phyloP scores from a whole-genome alignment of 2,113 vertebrate species.

The Nycticorax nycticorax region DNA sequence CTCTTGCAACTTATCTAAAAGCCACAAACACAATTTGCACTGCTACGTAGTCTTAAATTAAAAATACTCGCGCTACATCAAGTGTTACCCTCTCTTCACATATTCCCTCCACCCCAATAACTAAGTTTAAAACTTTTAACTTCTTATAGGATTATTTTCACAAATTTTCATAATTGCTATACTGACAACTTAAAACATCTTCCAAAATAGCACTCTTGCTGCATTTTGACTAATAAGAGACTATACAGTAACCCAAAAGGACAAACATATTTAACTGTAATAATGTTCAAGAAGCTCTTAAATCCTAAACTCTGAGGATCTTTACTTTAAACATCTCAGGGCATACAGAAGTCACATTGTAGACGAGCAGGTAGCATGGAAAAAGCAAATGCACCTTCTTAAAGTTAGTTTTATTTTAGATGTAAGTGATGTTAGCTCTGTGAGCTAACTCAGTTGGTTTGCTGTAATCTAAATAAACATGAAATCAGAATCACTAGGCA shows the following conservation, averaged over 20 bases:
- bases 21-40: background rate
- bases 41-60: background rate
- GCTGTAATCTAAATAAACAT: background rate
- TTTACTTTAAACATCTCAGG: background rate
- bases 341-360: background rate
- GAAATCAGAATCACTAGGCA: background rate
- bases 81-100: background rate
- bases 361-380: background rate
- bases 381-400: background rate
- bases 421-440: background rate
- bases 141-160: background rate
- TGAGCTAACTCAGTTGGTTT: background rate
- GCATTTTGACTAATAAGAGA: background rate
- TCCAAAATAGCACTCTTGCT: background rate
- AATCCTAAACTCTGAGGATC: background rate
- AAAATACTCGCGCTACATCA: background rate
- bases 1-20: constrained; percentile 10
- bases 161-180: background rate
- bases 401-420: background rate
- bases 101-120: background rate
- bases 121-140: background rate
- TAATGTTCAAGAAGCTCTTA: constrained; percentile 16
- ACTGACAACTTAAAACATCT: background rate
- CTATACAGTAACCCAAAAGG: constrained; percentile 5
- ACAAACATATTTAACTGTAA: background rate